These are phyloP conservation scores for Archips xylosteana DNA, from an alignment of 2,888 invertebrate species.

Conservation along the genomic window DNA sequence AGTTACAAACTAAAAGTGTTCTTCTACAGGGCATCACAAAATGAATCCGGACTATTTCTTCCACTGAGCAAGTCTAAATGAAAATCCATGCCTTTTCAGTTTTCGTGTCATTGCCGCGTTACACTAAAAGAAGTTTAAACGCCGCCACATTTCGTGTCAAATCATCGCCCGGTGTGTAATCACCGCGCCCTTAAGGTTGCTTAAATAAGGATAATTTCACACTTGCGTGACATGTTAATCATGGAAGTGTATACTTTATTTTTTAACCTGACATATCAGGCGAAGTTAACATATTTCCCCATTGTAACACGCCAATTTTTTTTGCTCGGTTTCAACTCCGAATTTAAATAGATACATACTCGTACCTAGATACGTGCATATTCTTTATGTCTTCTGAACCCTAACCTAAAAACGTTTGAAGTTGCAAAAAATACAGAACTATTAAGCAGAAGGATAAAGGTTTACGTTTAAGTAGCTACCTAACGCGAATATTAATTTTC, in stretches of 20 bases:
- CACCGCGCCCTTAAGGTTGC: slow-evolving; percentile 4
- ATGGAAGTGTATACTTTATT: not conserved
- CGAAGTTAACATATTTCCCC: slow-evolving; percentile 7
- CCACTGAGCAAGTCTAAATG: too few species aligned
- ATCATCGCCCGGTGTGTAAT: not conserved
- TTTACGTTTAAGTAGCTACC: too few species aligned
- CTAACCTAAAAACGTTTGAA: too few species aligned
- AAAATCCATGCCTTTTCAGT: too few species aligned
- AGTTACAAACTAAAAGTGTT: not conserved
- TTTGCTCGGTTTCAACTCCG: not conserved
- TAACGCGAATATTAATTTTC: not conserved
- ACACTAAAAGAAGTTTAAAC: not conserved
- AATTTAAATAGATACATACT: too few species aligned
- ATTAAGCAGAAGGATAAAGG: too few species aligned
- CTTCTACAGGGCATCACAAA: too few species aligned
- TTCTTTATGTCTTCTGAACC: too few species aligned
- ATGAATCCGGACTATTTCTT: too few species aligned
- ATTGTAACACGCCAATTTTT: not conserved
- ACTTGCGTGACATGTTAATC: slow-evolving; percentile 25
- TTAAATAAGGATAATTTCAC: slow-evolving; percentile 14
- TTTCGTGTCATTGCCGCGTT: too few species aligned
- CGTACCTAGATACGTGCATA: too few species aligned
- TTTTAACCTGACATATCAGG: slow-evolving; percentile 28
- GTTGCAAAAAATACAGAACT: too few species aligned
- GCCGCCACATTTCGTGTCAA: not conserved